Base-by-base conservation (phyloP, 2,113 vertebrate genomes). In the Megalops atlanticus region DNA sequence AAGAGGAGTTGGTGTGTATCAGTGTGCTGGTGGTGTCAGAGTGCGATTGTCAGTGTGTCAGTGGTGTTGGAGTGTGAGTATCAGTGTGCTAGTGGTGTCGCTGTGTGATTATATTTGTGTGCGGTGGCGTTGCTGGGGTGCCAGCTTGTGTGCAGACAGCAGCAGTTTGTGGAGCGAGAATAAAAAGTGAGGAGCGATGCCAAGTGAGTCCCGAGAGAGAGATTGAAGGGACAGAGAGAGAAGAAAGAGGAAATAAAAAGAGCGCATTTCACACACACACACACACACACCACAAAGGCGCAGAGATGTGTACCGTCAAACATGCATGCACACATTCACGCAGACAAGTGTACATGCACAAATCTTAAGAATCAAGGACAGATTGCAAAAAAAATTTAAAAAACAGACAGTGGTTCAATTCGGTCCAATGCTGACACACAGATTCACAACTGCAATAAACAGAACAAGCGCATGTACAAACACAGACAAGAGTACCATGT, bases 81-180 rank as follows among this genome's bases (percentile, higher is more conserved):
- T 33, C 4, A 21, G 10, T 74, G 24, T 39, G 40, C 68, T n/a
- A n/a, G n/a, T 6, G 6, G 52, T 38, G 54, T 52, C 39, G 38
- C 40, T 76, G 77, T 80, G 39, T 33, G 64, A 45, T 49, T 74
- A 52, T 77, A 15, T 24, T 21, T 45, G 38, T 54, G 74, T 77
- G 39, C 58, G 86, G 91, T 88, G 93, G 93, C 91, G 93, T 93
- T 94, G 93, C 92, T 92, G 91, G 93, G 91, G 92, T 88, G 89
- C 92, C 93, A 93, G 92, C 91, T 93, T 92, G 91, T 86, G 86
- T 81, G 87, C 88, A 91, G 89, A 90, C 88, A 89, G 58, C 64
- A 71, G 89, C 90, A 90, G 88, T 86, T 91, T 90, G 87, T 88
- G 86, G 82, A 76, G 71, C 81, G 88, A 88, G 88, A 92, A 91